Evolutionary conservation across 2,888 invertebrate genomes (phyloP).

Genomic region (Aleiodes testaceus): DNA sequence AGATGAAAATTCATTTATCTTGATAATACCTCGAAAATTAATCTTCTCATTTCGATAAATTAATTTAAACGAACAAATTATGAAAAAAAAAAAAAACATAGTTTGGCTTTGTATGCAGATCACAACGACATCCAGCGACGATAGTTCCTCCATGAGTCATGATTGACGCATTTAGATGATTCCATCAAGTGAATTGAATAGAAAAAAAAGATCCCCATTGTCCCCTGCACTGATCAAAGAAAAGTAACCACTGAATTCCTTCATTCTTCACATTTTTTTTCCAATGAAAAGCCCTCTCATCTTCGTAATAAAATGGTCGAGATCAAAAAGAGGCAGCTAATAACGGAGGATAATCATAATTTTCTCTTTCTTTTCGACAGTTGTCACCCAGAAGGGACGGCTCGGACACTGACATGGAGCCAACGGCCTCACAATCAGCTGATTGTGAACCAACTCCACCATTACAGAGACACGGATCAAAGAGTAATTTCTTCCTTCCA

Average conservation of each 20-base stretch:
- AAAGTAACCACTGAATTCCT: slow-evolving; percentile 7
- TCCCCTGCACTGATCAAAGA: slow-evolving; percentile 6
- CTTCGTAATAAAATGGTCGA: too few species aligned
- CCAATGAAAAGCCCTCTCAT: neutral
- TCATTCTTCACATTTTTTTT: slow-evolving; percentile 1
- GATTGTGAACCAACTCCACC: slow-evolving; percentile 95
- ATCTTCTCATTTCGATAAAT: slow-evolving; percentile 9
- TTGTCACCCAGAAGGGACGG: slow-evolving; percentile 89
- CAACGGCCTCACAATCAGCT: slow-evolving; percentile 91
- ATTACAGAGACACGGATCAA: slow-evolving; percentile 88
- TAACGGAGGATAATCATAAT: neutral
- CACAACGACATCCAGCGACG: slow-evolving; percentile 47
- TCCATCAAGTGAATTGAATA: slow-evolving; percentile 10
- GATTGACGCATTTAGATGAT: slow-evolving; percentile 24
- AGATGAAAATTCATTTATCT: neutral
- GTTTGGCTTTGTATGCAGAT: slow-evolving; percentile 45
- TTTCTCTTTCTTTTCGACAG: slow-evolving; percentile 71
- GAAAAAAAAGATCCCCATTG: neutral
- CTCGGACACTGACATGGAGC: slow-evolving; percentile 89
- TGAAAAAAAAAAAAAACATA: slow-evolving; percentile 15
- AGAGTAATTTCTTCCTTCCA: slow-evolving; percentile 90
- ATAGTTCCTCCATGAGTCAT: slow-evolving; percentile 47
- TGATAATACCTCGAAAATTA: too few species aligned
- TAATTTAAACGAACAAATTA: neutral
- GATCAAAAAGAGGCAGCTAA: neutral